A percentile compares a stretch with the other conserved stretches of the same genome.
phyloP scores from a whole-genome alignment of 2,797 vertebrate species.

The Aulostomus chinensis region DNA sequence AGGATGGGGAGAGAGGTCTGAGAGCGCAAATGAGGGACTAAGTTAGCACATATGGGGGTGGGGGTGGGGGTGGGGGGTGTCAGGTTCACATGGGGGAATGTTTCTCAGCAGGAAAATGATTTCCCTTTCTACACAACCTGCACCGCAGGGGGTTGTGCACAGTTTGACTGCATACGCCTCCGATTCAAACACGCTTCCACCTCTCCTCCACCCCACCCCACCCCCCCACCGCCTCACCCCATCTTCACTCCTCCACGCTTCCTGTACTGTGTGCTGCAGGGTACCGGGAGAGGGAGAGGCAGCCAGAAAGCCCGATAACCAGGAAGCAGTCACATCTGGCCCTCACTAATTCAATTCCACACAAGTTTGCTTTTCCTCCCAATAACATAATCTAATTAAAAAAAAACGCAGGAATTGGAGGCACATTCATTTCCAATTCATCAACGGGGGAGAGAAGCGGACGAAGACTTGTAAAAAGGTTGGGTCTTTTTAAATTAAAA shows the following conservation, averaged over 20 bases:
- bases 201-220: conserved; percentile 12
- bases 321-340: conserved; percentile 77
- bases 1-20: conserved; percentile 15
- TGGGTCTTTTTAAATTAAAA: conserved; percentile 80
- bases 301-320: conserved; percentile 65
- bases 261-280: conserved; percentile 54
- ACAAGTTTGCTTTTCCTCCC: conserved; percentile 75
- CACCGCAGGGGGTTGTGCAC: conserved; percentile 67
- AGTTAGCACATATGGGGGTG: conserved; percentile 8
- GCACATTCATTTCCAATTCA: conserved; percentile 76
- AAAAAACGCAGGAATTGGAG: conserved; percentile 63
- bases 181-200: conserved; percentile 46
- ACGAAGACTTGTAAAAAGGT: conserved; percentile 71
- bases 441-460: conserved; percentile 63
- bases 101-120: conserved; percentile 67
- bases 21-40: conserved; percentile 42
- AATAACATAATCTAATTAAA: conserved; percentile 81
- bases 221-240: conserved; percentile 8
- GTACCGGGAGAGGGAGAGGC: conserved; percentile 40
- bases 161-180: conserved; percentile 49
- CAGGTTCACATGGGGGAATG: conserved; percentile 52
- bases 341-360: conserved; percentile 74
- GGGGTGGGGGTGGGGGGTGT: conserved; percentile 22
- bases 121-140: conserved; percentile 63
- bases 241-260: conserved; percentile 37